Percentiles rank a stretch among this genome's conserved stretches.
Conservation (phyloP, 2,888 invertebrate species). For the Epistrophe grossulariae region DNA sequence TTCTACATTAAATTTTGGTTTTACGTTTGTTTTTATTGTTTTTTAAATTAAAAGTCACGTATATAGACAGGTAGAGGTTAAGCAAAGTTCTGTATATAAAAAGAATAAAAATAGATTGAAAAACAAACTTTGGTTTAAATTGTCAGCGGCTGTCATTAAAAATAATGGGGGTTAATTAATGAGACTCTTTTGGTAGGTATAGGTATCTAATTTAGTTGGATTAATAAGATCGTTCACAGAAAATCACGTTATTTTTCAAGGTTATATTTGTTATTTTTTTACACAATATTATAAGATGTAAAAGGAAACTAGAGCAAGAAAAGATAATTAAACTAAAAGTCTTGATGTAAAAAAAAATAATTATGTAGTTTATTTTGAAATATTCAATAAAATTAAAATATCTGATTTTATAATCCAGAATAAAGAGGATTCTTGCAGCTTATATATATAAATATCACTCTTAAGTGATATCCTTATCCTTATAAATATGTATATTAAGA, state of each 20-base stretch:
- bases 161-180: conserved; percentile 17
- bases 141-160: neutral
- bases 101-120: neutral
- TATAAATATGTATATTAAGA: too few relatives aligned
- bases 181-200: conserved; percentile 5
- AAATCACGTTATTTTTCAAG: conserved; percentile 15
- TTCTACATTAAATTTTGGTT: conserved; percentile 1
- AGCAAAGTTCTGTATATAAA: neutral
- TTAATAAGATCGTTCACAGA: conserved; percentile 7
- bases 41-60: conserved; percentile 9
- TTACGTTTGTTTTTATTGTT: neutral
- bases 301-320: neutral
- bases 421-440: too few relatives aligned
- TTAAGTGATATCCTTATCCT: too few relatives aligned
- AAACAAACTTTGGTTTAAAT: neutral
- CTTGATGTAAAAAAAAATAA: too few relatives aligned
- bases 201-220: neutral
- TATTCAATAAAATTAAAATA: too few relatives aligned
- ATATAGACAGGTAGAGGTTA: neutral
- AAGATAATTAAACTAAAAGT: neutral
- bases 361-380: too few relatives aligned
- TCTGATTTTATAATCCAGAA: too few relatives aligned
- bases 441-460: too few relatives aligned
- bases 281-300: neutral
- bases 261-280: neutral